Conservation (phyloP, 1,140 invertebrate species). For the Lucilia cuprina region DNA sequence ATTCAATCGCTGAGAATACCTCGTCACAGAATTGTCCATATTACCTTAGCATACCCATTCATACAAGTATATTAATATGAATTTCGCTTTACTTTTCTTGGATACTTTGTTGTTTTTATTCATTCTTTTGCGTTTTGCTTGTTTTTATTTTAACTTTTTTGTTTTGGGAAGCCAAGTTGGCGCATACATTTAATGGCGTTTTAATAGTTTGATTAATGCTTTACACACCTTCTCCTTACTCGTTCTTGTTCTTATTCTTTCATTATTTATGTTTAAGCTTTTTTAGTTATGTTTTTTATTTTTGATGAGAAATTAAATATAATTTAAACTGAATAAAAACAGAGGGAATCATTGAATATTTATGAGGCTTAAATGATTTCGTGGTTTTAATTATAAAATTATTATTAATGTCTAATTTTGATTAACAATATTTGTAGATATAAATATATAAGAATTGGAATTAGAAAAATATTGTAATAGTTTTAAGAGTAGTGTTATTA, state of each 20-base stretch:
- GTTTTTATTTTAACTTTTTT: not conserved
- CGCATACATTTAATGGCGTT: slow-evolving; percentile 39
- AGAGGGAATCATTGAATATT: slow-evolving; percentile 4
- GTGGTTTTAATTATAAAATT: not conserved
- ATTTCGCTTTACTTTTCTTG: not conserved
- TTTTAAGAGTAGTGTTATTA: no score
- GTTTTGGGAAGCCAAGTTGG: slow-evolving; percentile 17
- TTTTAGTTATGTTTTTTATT: slow-evolving; percentile 16
- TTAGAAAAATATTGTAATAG: no score
- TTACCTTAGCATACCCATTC: not conserved
- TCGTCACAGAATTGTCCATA: not conserved
- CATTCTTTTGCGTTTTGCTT: not conserved
- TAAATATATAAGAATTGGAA: no score
- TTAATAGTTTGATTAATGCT: slow-evolving; percentile 44
- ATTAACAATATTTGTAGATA: no score
- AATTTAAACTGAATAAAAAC: not conserved
- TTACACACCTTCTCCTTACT: slow-evolving; percentile 38
- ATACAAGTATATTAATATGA: not conserved
- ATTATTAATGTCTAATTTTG: not conserved
- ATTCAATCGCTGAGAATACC: not conserved
- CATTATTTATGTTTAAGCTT: not conserved
- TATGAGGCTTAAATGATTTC: slow-evolving; percentile 3
- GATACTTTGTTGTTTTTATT: not conserved
- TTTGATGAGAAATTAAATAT: not conserved
- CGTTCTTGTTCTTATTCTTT: not conserved